Percentiles rank a stretch among this genome's conserved stretches.
phyloP scores from a whole-genome alignment of 2,888 invertebrate species.

The Euphydryas editha region DNA sequence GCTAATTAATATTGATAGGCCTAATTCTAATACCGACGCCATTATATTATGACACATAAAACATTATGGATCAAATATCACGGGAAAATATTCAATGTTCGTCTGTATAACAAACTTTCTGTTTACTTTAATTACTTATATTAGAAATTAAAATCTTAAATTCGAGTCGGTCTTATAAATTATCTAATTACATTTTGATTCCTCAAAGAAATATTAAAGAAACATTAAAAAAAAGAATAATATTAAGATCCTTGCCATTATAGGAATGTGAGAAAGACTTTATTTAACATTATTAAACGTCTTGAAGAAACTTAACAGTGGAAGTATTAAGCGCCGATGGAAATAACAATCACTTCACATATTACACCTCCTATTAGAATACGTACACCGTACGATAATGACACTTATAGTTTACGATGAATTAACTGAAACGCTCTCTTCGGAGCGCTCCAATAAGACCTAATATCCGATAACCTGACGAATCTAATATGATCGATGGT shows the following conservation, averaged over 20 bases:
- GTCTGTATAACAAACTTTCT: neutral
- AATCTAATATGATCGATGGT: slow-evolving; percentile 36
- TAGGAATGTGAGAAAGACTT: slow-evolving; percentile 17
- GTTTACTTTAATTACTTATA: neutral
- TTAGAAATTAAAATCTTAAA: neutral
- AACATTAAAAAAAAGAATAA: neutral
- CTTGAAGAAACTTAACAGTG: slow-evolving; percentile 37
- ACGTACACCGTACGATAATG: slow-evolving; percentile 45
- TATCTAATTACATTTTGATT: neutral
- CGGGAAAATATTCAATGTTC: neutral
- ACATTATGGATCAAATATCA: slow-evolving; percentile 48
- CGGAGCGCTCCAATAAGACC: slow-evolving; percentile 45
- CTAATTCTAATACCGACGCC: slow-evolving; percentile 51
- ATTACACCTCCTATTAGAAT: slow-evolving; percentile 52
- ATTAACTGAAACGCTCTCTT: slow-evolving; percentile 45
- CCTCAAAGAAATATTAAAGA: neutral
- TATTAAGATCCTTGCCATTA: neutral
- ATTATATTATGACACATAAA: slow-evolving; percentile 57
- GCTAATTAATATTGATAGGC: slow-evolving; percentile 68
- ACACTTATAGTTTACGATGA: slow-evolving; percentile 38
- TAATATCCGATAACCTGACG: slow-evolving; percentile 46
- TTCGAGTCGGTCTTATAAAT: neutral
- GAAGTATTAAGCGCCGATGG: slow-evolving; percentile 40
- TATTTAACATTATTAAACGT: slow-evolving; percentile 23
- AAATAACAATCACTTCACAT: slow-evolving; percentile 44